Conservation (phyloP, 2,113 vertebrate genomes). For the Dromiciops gliroides region DNA sequence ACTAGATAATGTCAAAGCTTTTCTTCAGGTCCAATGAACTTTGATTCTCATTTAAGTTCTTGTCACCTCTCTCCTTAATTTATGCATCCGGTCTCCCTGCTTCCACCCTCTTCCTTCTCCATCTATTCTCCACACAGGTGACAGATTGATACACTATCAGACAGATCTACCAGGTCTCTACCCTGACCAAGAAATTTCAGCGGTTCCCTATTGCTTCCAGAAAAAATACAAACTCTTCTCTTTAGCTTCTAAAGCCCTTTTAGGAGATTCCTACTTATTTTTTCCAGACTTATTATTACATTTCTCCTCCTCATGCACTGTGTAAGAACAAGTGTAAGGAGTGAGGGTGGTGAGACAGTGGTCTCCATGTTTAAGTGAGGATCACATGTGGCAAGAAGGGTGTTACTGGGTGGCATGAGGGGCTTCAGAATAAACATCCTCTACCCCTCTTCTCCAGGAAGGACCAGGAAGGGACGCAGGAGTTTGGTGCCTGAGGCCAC, state of each 20-base stretch:
- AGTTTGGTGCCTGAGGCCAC: background rate
- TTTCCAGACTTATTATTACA: background rate
- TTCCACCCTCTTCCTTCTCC: background rate
- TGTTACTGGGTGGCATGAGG: background rate
- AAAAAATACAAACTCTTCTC: background rate
- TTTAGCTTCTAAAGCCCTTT: background rate
- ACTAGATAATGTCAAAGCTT: background rate
- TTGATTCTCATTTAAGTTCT: too few species aligned
- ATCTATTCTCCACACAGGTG: background rate
- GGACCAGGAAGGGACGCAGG: background rate
- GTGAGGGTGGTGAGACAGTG: background rate
- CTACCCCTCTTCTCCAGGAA: background rate
- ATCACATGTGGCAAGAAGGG: background rate
- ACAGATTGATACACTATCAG: background rate
- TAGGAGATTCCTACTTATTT: background rate
- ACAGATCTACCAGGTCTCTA: background rate
- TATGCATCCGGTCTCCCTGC: background rate
- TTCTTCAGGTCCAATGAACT: too few species aligned
- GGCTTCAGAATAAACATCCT: background rate
- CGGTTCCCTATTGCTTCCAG: background rate
- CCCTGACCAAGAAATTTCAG: background rate
- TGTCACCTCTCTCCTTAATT: background rate
- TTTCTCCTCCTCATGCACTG: background rate
- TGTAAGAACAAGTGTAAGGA: background rate
- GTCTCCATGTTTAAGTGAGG: background rate